A percentile compares a stretch with the other conserved stretches of the same genome.
Evolutionary conservation across 2,888 invertebrate species (phyloP).

Genomic region (Dorcus hopei): DNA sequence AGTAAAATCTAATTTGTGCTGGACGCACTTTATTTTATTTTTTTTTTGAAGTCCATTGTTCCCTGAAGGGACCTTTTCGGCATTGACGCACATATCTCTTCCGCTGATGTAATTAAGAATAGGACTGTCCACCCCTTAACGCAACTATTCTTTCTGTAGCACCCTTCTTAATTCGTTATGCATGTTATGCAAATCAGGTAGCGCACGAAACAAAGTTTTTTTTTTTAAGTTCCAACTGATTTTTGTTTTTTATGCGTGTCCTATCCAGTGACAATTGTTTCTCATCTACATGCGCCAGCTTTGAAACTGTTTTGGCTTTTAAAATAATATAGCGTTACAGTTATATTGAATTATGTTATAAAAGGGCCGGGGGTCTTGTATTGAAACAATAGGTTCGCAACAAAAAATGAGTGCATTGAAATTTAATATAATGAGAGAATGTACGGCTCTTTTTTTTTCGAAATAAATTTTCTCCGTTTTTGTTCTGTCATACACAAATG

Average conservation of each 20-base stretch:
- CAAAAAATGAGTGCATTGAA: constrained; percentile 19
- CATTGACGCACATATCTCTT: constrained; percentile 20
- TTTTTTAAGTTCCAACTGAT: constrained; percentile 36
- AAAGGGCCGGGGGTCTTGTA: constrained; percentile 19
- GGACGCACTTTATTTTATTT: constrained; percentile 18
- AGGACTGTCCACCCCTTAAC: constrained; percentile 27
- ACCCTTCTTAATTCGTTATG: constrained; percentile 38
- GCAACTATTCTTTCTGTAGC: constrained; percentile 20
- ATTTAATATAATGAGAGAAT: constrained; percentile 19
- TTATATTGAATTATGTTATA: constrained; percentile 25
- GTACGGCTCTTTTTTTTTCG: constrained; percentile 9
- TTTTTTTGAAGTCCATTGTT: constrained; percentile 29
- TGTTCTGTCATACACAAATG: not conserved
- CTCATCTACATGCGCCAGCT: constrained; percentile 26
- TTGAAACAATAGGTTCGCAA: constrained; percentile 23
- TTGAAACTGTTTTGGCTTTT: constrained; percentile 28
- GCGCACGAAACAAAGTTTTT: constrained; percentile 35
- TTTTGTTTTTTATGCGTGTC: constrained; percentile 31
- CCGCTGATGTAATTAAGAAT: constrained; percentile 18
- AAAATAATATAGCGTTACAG: constrained; percentile 27
- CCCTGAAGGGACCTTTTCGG: constrained; percentile 21
- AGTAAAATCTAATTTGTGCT: constrained; percentile 12
- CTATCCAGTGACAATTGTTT: constrained; percentile 36
- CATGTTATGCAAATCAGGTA: constrained; percentile 38
- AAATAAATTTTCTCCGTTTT: not conserved